phyloP scores from a whole-genome alignment of 1,140 invertebrate species.

The Trichogramma pretiosum region DNA sequence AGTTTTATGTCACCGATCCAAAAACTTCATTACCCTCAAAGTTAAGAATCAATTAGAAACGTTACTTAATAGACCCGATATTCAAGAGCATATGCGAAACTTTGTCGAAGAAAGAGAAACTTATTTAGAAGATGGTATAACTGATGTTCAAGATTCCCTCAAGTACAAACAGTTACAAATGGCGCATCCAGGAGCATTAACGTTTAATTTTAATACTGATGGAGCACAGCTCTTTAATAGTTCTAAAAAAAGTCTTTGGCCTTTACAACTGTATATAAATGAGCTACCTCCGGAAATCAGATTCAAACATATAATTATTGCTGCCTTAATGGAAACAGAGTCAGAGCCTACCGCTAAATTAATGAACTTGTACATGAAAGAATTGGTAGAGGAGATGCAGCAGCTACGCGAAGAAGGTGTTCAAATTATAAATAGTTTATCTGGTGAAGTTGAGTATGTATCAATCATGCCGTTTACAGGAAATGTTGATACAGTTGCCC shows the following conservation, averaged over 20 bases:
- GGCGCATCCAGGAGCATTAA: not conserved
- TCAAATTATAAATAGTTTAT: not conserved
- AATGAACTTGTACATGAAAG: conserved; percentile 6
- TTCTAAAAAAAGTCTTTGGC: not conserved
- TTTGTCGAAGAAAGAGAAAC: not conserved
- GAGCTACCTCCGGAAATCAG: not conserved
- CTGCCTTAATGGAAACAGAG: not conserved
- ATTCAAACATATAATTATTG: not conserved
- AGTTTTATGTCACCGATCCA: not conserved
- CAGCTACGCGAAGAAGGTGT: not conserved
- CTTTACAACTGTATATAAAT: not conserved
- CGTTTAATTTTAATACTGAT: not conserved
- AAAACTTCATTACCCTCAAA: not conserved
- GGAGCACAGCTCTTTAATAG: not conserved
- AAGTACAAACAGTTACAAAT: not conserved
- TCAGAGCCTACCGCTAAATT: not conserved
- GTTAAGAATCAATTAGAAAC: not conserved
- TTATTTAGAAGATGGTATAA: not conserved
- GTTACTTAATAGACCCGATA: not conserved
- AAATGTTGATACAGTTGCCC: not conserved
- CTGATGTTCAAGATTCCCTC: not conserved
- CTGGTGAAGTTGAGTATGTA: not conserved
- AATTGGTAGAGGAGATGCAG: not conserved
- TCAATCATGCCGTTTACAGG: not conserved
- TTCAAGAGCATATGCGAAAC: not conserved